Evolutionary conservation across 2,113 vertebrate species (phyloP).

Genomic region (Epinephelus moara): DNA sequence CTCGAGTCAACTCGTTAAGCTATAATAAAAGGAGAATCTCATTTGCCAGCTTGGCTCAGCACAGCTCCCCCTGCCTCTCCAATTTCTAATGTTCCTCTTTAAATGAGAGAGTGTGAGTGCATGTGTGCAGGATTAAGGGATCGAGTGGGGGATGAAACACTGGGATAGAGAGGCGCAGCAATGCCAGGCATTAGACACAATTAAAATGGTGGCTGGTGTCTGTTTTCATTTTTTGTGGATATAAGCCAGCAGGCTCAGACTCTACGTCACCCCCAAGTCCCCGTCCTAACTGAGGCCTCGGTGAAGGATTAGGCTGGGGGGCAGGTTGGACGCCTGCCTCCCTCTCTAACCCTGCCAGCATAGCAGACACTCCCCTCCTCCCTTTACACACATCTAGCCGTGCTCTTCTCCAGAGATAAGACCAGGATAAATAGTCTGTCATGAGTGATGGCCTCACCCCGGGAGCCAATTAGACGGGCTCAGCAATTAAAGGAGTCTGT

Average conservation of each 20-base stretch:
- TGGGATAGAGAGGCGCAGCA: slow-evolving; percentile 41
- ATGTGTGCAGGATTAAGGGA: slow-evolving; percentile 73
- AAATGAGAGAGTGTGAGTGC: slow-evolving; percentile 58
- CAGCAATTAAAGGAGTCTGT: slow-evolving; percentile 72
- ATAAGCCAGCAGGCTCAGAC: slow-evolving; percentile 44
- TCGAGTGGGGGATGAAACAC: slow-evolving; percentile 58
- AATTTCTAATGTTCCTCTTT: slow-evolving; percentile 73
- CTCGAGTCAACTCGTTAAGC: slow-evolving; percentile 57
- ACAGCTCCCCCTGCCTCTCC: slow-evolving; percentile 46
- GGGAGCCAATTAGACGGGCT: slow-evolving; percentile 78
- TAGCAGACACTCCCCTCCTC: slow-evolving; percentile 27
- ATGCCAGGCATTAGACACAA: slow-evolving; percentile 70
- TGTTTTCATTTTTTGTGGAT: slow-evolving; percentile 65
- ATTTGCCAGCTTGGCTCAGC: slow-evolving; percentile 64
- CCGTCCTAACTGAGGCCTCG: slow-evolving; percentile 21
- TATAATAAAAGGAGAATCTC: slow-evolving; percentile 54
- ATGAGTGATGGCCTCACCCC: slow-evolving; percentile 72
- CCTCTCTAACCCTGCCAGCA: slow-evolving; percentile 36
- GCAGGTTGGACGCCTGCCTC: slow-evolving; percentile 31
- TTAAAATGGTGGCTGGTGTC: slow-evolving; percentile 70
- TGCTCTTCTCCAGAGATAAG: slow-evolving; percentile 47
- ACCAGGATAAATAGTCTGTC: slow-evolving; percentile 66
- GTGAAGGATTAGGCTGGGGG: slow-evolving; percentile 53
- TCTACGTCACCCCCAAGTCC: slow-evolving; percentile 9
- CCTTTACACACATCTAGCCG: slow-evolving; percentile 14